phyloP scores from a whole-genome alignment of 2,888 invertebrate genomes.

The Ectropis crepuscularia region DNA sequence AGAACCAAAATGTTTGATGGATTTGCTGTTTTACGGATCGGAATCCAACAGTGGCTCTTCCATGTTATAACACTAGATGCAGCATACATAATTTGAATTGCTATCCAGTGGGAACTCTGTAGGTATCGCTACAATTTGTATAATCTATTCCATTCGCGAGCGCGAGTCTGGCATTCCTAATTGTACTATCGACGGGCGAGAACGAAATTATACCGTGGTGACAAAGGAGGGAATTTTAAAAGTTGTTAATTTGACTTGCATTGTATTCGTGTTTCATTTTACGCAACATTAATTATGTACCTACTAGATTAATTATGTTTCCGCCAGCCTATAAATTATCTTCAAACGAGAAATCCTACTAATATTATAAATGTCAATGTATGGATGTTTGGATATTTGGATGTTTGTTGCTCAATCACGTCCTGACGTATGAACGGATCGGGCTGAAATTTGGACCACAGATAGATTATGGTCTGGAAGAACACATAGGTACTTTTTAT shows the following conservation, averaged over 20 bases:
- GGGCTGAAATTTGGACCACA: too few species aligned
- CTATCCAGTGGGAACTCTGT: conserved; percentile 38
- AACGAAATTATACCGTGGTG: background rate
- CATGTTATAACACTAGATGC: background rate
- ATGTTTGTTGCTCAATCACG: too few species aligned
- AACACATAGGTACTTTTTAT: too few species aligned
- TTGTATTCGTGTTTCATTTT: background rate
- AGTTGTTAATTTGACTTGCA: background rate
- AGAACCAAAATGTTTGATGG: background rate
- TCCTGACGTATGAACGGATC: too few species aligned
- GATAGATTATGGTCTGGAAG: too few species aligned
- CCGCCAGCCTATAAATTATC: too few species aligned
- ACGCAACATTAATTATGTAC: background rate
- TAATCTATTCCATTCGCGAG: conserved; percentile 58
- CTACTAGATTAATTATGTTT: background rate
- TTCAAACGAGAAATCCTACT: too few species aligned
- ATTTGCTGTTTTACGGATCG: background rate
- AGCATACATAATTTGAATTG: conserved; percentile 31
- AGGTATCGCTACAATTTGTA: conserved; percentile 47
- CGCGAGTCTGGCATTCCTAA: conserved; percentile 49
- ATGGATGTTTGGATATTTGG: too few species aligned
- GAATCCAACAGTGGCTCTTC: background rate
- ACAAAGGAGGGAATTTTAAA: conserved; percentile 1
- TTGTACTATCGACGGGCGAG: conserved; percentile 36
- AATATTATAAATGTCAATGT: too few species aligned